phyloP scores from a whole-genome alignment of 2,797 vertebrate species.

The Melanotaenia trifasciata region DNA sequence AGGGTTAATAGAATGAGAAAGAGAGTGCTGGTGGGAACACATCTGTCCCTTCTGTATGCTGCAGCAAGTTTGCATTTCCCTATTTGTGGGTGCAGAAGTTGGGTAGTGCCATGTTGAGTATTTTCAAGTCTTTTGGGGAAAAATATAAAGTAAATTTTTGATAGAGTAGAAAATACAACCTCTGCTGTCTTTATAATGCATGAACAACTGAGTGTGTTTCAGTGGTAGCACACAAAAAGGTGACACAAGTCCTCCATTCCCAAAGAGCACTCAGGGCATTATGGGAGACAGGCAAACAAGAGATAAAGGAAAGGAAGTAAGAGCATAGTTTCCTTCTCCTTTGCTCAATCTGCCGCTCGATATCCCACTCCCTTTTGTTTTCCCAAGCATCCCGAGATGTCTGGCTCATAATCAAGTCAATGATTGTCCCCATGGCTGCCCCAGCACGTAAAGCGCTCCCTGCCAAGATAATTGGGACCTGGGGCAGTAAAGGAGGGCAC shows the following conservation, averaged over 20 bases:
- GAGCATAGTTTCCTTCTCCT: slow-evolving; percentile 73
- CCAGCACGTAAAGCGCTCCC: slow-evolving; percentile 57
- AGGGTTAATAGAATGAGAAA: slow-evolving; percentile 76
- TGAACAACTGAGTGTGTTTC: neutral
- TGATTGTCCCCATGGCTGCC: slow-evolving; percentile 57
- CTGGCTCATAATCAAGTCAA: slow-evolving; percentile 76
- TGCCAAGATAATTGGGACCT: slow-evolving; percentile 70
- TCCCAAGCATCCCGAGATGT: slow-evolving; percentile 67
- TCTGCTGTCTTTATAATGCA: neutral
- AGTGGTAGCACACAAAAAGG: neutral
- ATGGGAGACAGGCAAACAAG: slow-evolving; percentile 40
- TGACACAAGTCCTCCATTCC: slow-evolving; percentile 17
- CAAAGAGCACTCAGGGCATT: slow-evolving; percentile 21
- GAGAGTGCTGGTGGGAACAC: slow-evolving; percentile 43
- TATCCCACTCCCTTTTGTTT: slow-evolving; percentile 62
- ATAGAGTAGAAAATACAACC: slow-evolving; percentile 13
- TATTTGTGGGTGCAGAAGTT: slow-evolving; percentile 25
- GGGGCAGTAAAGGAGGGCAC: slow-evolving; percentile 61
- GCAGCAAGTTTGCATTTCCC: slow-evolving; percentile 58
- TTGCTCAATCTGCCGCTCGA: slow-evolving; percentile 21
- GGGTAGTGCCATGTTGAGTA: slow-evolving; percentile 6
- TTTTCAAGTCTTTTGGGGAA: slow-evolving; percentile 11
- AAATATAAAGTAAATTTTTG: slow-evolving; percentile 9
- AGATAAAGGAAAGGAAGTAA: slow-evolving; percentile 81
- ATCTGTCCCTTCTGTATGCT: slow-evolving; percentile 45